Conservation (phyloP, 2,113 vertebrate genomes). For the Kryptolebias marmoratus region DNA sequence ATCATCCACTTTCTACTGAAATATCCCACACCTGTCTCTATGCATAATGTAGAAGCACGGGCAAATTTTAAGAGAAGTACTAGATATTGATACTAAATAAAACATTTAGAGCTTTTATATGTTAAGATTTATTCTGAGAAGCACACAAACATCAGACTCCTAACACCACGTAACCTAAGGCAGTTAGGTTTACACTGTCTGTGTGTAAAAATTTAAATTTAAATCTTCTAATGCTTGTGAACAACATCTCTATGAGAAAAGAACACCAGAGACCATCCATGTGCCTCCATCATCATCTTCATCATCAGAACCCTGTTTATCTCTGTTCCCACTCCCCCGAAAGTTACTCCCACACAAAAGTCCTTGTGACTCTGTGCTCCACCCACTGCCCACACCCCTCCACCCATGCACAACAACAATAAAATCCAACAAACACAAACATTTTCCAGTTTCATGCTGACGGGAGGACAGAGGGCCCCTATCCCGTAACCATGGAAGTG, state of each 20-base stretch:
- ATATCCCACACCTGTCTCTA: no score
- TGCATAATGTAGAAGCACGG: no score
- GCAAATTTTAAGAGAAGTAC: no score
- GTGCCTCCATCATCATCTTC: constrained; percentile 67
- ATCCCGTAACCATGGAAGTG: constrained; percentile 81
- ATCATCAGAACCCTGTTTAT: constrained; percentile 69
- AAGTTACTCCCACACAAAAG: constrained; percentile 57
- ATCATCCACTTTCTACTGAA: no score
- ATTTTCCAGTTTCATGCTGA: constrained; percentile 83
- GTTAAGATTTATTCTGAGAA: no score
- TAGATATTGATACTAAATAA: no score
- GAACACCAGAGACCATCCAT: constrained; percentile 41
- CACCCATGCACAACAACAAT: constrained; percentile 57
- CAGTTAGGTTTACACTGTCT: no score
- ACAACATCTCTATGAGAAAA: background rate
- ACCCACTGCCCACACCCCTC: constrained; percentile 37
- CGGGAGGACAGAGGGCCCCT: constrained; percentile 79
- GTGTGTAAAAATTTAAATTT: no score
- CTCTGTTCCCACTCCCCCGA: constrained; percentile 62
- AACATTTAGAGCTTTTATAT: no score
- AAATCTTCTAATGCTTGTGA: no score
- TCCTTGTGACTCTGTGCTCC: constrained; percentile 64
- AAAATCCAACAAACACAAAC: constrained; percentile 71
- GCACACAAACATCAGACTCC: no score
- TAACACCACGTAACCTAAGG: no score